A percentile compares a stretch with the other conserved stretches of the same genome.
These are phyloP conservation scores for Danaus chrysippus DNA, from an alignment of 2,888 invertebrate species.

Conservation along the genomic window DNA sequence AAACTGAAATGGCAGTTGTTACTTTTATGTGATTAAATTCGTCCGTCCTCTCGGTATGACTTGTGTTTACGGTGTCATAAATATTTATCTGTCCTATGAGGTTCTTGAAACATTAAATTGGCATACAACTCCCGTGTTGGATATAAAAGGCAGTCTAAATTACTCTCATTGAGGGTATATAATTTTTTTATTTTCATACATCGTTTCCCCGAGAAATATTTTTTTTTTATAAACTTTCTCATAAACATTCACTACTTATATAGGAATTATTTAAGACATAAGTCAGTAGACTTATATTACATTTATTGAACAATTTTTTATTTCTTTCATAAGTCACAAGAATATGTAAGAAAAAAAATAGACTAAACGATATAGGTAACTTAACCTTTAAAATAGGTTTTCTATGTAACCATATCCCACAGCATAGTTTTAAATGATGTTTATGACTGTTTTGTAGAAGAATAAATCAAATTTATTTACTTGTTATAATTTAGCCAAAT, in stretches of 20 bases:
- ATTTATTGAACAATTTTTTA: neutral
- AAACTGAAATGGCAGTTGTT: neutral
- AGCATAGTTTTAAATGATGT: no score
- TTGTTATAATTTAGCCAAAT: neutral
- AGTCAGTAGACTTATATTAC: neutral
- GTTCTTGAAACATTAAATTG: constrained; percentile 15
- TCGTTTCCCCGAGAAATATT: neutral
- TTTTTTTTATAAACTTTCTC: constrained; percentile 2
- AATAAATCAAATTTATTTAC: no score
- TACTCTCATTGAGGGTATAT: constrained; percentile 4
- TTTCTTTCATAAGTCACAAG: neutral
- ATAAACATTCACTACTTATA: neutral
- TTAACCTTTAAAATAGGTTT: no score
- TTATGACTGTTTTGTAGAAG: no score
- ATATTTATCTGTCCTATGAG: constrained; percentile 16
- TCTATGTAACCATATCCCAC: no score
- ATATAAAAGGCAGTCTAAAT: constrained; percentile 15
- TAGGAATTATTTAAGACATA: neutral
- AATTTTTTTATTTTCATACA: constrained; percentile 12
- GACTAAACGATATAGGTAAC: no score
- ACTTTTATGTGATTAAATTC: neutral
- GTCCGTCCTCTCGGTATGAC: neutral
- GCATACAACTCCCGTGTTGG: constrained; percentile 12
- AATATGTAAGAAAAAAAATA: no score
- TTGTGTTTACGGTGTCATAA: constrained; percentile 17